Base-by-base conservation (phyloP, 2,888 invertebrate species). In the Podotricha telesiphe region DNA sequence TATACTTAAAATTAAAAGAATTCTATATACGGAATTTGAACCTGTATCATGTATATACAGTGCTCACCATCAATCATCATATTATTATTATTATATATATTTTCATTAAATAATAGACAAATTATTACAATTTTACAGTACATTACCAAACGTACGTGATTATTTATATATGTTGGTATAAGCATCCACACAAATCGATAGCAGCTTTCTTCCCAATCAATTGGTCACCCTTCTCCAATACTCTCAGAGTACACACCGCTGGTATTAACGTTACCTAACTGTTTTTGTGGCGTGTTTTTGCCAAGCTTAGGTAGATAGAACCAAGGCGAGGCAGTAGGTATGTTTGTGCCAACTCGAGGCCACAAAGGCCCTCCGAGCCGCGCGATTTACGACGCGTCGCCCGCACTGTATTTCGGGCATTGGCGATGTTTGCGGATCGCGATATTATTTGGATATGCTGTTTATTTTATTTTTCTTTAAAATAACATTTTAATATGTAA, bases 301-400 rank as follows among this genome's bases (percentile, higher is more conserved):
- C 58, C 28, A 67, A 62, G 67, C 47, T 67, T 67, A 69, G 72
- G 73, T 73, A 67, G 72, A 72, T 80, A 77, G 77, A 68, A 59
- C 62, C 73, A 71, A 68, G 58, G 65, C 68, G 64, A 68, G 68
- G 69, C 70, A 65, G 78, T 79, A 79, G 80, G 81, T 79, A 81
- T 85, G 86, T 84, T 84, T 85, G 83, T 80, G 82, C 83, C 82
- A 78, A 77, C 80, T 77, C 81, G 86, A 86, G 88, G 88, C 86
- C 86, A 81, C 87, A 87, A 88, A 89, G 89, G 86, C 87, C 87
- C 86, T 84, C 85, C 91, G 80, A 84, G 89, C 89, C 91, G 88
- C 93, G 93, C 94, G 94, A 94, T 91, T 94, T 94, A 94, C 94
- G 94, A 90, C 94, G 88, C 93, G 93, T 93, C 88, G 84, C 84